Conservation (phyloP, 2,888 invertebrate genomes). For the Leptura quadrifasciata region DNA sequence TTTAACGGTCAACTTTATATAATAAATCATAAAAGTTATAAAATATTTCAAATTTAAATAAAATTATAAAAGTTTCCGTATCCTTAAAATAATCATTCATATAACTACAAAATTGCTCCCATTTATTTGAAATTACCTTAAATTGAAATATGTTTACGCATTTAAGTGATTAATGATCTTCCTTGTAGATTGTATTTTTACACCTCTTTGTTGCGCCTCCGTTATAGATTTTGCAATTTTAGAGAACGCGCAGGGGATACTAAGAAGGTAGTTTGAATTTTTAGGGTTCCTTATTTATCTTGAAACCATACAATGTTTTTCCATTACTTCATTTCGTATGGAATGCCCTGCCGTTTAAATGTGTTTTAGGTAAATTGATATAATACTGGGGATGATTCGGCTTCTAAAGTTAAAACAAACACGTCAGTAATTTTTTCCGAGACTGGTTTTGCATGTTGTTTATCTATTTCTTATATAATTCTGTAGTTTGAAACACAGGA, state of each 20-base stretch:
- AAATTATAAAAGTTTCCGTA: slow-evolving; percentile 31
- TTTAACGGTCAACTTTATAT: background rate
- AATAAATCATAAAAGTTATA: slow-evolving; percentile 20
- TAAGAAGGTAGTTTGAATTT: slow-evolving; percentile 33
- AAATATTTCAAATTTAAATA: slow-evolving; percentile 24
- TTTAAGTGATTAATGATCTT: slow-evolving; percentile 43
- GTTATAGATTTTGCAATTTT: slow-evolving; percentile 40
- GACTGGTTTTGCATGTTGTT: background rate
- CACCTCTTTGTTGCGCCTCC: slow-evolving; percentile 36
- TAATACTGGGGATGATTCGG: background rate
- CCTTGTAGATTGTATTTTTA: slow-evolving; percentile 41
- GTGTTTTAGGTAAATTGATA: slow-evolving; percentile 24
- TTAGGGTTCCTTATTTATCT: slow-evolving; percentile 37
- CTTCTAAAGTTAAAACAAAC: background rate
- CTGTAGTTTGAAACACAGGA: too few species aligned
- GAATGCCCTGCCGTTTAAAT: slow-evolving; percentile 12
- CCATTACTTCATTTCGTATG: slow-evolving; percentile 23
- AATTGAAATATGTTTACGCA: slow-evolving; percentile 46
- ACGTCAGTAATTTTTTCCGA: background rate
- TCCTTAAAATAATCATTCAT: slow-evolving; percentile 32
- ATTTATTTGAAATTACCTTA: slow-evolving; percentile 45
- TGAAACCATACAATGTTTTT: slow-evolving; percentile 35
- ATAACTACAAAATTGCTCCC: slow-evolving; percentile 39
- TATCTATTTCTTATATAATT: too few species aligned
- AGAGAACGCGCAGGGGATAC: slow-evolving; percentile 23